Base-by-base conservation (phyloP, 2,888 invertebrate genomes). In the Loripinus fragilis region DNA sequence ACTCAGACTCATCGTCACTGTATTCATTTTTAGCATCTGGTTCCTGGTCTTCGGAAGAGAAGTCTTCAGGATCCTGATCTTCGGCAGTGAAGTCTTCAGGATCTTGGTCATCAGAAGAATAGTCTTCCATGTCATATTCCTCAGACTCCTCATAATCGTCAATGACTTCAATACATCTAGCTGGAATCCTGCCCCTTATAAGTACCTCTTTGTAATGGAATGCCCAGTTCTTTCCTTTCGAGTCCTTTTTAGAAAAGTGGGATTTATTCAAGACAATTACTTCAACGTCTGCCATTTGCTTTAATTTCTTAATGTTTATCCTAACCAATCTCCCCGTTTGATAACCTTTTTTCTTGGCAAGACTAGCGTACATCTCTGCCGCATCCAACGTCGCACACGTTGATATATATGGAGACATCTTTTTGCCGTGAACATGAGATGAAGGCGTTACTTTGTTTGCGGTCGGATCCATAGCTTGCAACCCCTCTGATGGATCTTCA, bases 191-290 rank as follows among this genome's bases (percentile, higher is more conserved):
- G 15, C 69, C 69, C 28, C 33, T 45, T 1, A 69, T 33, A 7
- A 69, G 69, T 2, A 69, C 50, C n/a, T 69, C 69, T 7, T 69
- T n/a, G 35, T 69, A 69, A 48, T 50, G 45, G 7, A 20, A 23
- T 5, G 50, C 50, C 30, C 48, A 48, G 50, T 50, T 45, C 2
- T 48, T 42, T 42, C 15, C 42, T 15, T 8, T 15, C 42, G 15
- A 42, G 42, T 42, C 8, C 15, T 42, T 42, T 42, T 42, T 8
- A 15, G 10, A 15, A 12, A 12, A n/a, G 42, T 42, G 8, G 8
- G 8, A 8, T 12, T 42, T 15, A 12, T 8, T 42, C 42, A 42
- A 15, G 42, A 12, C 42, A n/a, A 42, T 12, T 42, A 42, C 42
- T 42, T 42, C 42, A 12, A 42, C 42, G 42, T 15, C 15, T 42